Evolutionary conservation across 2,797 vertebrate species (phyloP), one percentile per base, ranked within the genome.

Genomic region (Notolabrus celidotus): DNA sequence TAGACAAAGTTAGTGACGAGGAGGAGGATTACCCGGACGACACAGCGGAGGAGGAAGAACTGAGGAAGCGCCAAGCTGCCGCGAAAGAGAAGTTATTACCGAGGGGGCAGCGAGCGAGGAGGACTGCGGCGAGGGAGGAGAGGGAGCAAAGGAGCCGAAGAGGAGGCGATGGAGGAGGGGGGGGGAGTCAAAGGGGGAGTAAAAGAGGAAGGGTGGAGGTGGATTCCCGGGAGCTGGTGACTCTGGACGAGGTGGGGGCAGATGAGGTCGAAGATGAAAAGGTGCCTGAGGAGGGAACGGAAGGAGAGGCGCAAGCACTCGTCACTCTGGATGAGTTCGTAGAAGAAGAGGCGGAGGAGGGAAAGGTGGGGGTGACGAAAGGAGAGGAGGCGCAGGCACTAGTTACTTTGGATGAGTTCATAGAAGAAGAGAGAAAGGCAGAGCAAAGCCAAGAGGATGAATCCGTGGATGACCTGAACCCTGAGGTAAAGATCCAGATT

Each of bases 291-390:
- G 77, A 68, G 29, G 38, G 83, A 22, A 61, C 72, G 0, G 74
- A 87, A n/a, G 88, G 64, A 29, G 88, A 95, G 22, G 82, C 91
- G 0, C 94, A 92, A 65, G 63, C 90, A 1, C 84, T 97, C 38
- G 79, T 97, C 29, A 96, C 96, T 5, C 92, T 97, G 67, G 97
- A 98, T 53, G 96, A 98, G 88, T 92, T 96, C 12, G 71, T 90
- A 25, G 95, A 93, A 27, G 94, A 96, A 22, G 95, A 95, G 10
- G 92, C 54, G 23, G 80, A 4, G 4, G 46, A 90, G n/a, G 77
- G 60, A 22, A 29, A 0, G 17, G 66, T 71, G 56, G 77, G 68
- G 29, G 38, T 83, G 22, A 61, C 72, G 0, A 74, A 87, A n/a
- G 88, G 64, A 29, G 88, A 95, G 22, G 82, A n/a, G n/a, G n/a